These are phyloP conservation scores for Cololabis saira DNA, from an alignment of 2,113 vertebrate genomes.

Conservation along the genomic window DNA sequence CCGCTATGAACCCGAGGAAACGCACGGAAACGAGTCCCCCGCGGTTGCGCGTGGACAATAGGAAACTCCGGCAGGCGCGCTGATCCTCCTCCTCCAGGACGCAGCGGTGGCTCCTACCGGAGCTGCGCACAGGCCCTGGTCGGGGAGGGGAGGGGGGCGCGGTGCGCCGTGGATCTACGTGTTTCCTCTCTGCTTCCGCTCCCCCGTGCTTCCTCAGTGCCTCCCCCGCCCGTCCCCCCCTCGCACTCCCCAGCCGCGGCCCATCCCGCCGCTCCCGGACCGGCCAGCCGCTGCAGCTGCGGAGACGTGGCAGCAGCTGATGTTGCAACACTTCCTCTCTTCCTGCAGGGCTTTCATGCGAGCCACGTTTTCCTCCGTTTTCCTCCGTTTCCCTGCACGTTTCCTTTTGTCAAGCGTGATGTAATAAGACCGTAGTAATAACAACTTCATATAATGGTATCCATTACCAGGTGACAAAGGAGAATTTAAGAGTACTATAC, in stretches of 20 bases:
- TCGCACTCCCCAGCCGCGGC: conserved; percentile 13
- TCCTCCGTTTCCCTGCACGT: too few species aligned
- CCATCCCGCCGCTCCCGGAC: conserved; percentile 37
- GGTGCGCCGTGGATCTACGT: conserved; percentile 23
- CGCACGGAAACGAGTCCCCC: background rate
- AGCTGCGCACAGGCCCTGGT: too few species aligned
- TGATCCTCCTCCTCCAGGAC: too few species aligned
- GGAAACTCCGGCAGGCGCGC: background rate
- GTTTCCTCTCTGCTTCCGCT: conserved; percentile 54
- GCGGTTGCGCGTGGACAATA: conserved; percentile 36
- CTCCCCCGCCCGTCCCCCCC: conserved; percentile 46
- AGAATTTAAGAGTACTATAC: too few species aligned
- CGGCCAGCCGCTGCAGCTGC: conserved; percentile 18
- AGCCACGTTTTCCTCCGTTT: conserved; percentile 17
- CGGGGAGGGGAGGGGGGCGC: background rate
- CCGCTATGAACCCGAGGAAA: background rate
- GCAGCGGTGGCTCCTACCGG: conserved; percentile 13
- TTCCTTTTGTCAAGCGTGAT: too few species aligned
- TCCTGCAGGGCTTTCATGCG: conserved; percentile 44
- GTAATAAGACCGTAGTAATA: too few species aligned
- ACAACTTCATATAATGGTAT: too few species aligned
- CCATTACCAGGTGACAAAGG: too few species aligned
- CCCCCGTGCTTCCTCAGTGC: conserved; percentile 35
- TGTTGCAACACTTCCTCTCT: conserved; percentile 46
- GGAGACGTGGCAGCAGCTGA: conserved; percentile 72